Evolutionary conservation across 37 sponge, comb jelly and placozoan genomes (phyloP).

Genomic region (Mnemiopsis leidyi): DNA sequence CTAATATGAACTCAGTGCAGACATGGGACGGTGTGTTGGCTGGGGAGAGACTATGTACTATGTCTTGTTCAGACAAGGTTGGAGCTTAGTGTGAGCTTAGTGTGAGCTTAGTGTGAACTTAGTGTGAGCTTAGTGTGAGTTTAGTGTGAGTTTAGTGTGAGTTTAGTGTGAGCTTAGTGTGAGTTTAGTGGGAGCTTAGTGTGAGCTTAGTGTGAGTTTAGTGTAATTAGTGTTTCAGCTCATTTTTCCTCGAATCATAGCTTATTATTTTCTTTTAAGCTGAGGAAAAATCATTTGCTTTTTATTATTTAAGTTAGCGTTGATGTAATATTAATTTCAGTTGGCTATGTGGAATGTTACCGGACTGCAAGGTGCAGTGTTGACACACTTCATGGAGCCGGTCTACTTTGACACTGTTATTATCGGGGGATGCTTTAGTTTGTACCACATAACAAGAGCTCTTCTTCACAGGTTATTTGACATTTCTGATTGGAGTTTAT

Average conservation of each 20-base stretch:
- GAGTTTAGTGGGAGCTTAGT: too few relatives aligned
- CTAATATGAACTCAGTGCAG: neutral
- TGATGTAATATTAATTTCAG: constrained; percentile 16
- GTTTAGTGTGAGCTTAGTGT: too few relatives aligned
- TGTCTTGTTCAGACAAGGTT: constrained; percentile 5
- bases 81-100: too few relatives aligned
- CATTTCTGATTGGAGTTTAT: too few relatives aligned
- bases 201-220: too few relatives aligned
- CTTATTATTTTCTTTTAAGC: too few relatives aligned
- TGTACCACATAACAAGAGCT: constrained; percentile 38
- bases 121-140: too few relatives aligned
- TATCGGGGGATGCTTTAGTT: neutral
- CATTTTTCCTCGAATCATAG: too few relatives aligned
- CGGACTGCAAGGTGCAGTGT: constrained; percentile 57
- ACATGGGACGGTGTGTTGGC: neutral
- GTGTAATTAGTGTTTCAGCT: too few relatives aligned
- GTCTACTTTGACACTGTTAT: constrained; percentile 33
- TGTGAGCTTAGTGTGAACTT: too few relatives aligned
- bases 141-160: too few relatives aligned
- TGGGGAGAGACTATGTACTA: constrained; percentile 15
- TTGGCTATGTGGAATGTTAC: constrained; percentile 63
- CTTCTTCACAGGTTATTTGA: neutral
- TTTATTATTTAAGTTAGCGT: constrained; percentile 55
- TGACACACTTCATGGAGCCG: constrained; percentile 64
- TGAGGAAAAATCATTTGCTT: too few relatives aligned